Base-by-base conservation (phyloP, 2,888 invertebrate genomes). In the Geophilus truncorum region DNA sequence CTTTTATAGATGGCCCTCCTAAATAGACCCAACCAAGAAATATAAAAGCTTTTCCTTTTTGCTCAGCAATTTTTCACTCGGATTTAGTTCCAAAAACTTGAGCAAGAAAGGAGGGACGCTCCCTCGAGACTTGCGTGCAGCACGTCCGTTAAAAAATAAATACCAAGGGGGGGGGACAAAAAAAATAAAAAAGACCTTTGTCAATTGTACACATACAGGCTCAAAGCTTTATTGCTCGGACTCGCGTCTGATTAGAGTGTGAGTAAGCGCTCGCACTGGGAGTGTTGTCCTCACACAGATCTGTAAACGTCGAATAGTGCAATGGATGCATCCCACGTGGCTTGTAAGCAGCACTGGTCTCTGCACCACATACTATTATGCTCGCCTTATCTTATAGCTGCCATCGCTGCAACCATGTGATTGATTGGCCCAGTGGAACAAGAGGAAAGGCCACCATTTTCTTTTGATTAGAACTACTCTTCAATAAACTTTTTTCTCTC, bases 21-120 rank as follows among this genome's bases (percentile, higher is more conserved):
- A 70, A 70, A n/a, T 70, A 28, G 70, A 70, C 70, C 51, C 70
- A 28, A 23, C 25, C 70, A 70, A 70, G 70, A 70, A 70, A 25
- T 70, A 70, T 70, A 70, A 70, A 70, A 70, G 70, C 70, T 70
- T 70, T 70, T 70, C 25, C 0, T 70, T 70, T 70, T 70, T 70
- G 70, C 70, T 70, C 70, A 70, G 70, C 70, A 70, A 70, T 70
- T 70, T 70, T 70, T 70, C 70, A 70, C 25, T 70, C 70, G 70
- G 70, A 70, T 70, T 70, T 70, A 70, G 70, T 70, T 70, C 70
- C 70, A 70, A 70, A n/a, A 70, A 70, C 70, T 70, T 70, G 70
- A 28, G 28, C 70, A 70, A 70, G 28, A 70, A 45, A 45, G 45
- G 15, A 70, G 0, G 70, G 70, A 9, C 70, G 28, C 28, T 70